Percentiles rank a stretch among this genome's conserved stretches.
These are phyloP conservation scores for Junco hyemalis DNA, from an alignment of 2,113 vertebrate genomes.

Conservation along the genomic window DNA sequence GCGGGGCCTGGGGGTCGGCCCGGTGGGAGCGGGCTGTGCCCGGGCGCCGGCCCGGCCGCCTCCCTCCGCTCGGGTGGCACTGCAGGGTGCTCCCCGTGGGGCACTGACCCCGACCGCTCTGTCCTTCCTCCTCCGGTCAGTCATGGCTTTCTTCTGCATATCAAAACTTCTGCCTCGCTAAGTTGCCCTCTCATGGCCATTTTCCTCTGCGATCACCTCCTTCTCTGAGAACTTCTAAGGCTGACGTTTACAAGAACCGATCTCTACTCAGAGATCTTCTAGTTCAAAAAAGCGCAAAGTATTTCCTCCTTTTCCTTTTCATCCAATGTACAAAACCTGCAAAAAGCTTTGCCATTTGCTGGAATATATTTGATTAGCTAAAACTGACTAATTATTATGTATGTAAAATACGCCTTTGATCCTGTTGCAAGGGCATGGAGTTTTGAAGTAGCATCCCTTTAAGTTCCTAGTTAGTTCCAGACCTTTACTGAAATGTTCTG, in stretches of 20 bases:
- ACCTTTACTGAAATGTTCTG: neutral
- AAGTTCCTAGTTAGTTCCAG: neutral
- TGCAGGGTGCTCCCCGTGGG: too few species aligned
- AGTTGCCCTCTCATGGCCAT: neutral
- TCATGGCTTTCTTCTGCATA: fast-evolving
- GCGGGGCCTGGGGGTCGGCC: too few species aligned
- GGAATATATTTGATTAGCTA: neutral
- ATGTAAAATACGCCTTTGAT: neutral
- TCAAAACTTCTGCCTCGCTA: neutral
- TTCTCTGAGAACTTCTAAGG: neutral
- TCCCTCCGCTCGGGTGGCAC: too few species aligned
- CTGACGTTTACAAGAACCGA: neutral
- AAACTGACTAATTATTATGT: neutral
- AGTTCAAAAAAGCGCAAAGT: neutral
- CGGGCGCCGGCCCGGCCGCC: neutral
- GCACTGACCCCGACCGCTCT: fast-evolving
- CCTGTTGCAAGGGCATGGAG: fast-evolving
- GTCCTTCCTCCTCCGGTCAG: fast-evolving
- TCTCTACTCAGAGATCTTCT: neutral
- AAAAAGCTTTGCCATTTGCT: neutral
- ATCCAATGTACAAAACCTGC: neutral
- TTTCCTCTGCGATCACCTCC: fast-evolving
- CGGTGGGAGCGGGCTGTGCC: fast-evolving
- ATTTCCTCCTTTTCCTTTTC: neutral
- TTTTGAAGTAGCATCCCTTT: neutral